Percentiles rank a stretch among this genome's conserved stretches.
These are phyloP conservation scores for Coluber constrictor DNA, from an alignment of 2,797 vertebrate genomes.

Conservation along the genomic window DNA sequence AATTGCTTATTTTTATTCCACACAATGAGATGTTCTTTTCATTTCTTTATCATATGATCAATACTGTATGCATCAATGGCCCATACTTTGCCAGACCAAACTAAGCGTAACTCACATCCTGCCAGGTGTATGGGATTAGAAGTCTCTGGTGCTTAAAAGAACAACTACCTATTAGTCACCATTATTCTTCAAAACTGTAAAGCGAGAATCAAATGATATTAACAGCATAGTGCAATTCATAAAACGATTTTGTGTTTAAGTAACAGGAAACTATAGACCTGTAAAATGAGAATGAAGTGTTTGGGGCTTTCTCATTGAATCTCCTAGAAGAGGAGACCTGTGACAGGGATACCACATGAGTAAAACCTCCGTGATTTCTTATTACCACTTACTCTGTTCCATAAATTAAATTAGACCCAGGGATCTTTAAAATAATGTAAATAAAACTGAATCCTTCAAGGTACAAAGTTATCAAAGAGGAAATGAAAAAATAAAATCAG, in stretches of 20 bases:
- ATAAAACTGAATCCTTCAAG: neutral
- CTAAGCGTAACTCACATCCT: neutral
- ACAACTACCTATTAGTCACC: neutral
- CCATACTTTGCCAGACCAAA: neutral
- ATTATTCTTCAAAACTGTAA: neutral
- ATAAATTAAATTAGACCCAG: neutral
- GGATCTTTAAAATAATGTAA: slow-evolving; percentile 6
- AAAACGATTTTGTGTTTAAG: neutral
- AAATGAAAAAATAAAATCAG: slow-evolving; percentile 24
- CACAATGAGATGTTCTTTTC: neutral
- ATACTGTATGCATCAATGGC: neutral
- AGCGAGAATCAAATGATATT: neutral
- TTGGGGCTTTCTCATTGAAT: neutral
- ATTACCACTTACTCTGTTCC: fast-evolving
- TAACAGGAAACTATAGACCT: neutral
- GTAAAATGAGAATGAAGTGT: neutral
- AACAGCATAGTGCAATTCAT: neutral
- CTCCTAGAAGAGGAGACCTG: neutral
- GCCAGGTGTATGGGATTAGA: neutral
- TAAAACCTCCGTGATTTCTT: neutral
- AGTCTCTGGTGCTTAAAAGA: neutral
- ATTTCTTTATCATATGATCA: neutral
- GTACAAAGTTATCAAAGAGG: neutral
- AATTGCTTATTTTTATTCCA: neutral
- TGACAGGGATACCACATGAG: neutral